Percentiles rank a stretch among this genome's conserved stretches.
These are phyloP conservation scores for Drosophila affinis DNA, from an alignment of 2,888 invertebrate species.

Conservation along the genomic window DNA sequence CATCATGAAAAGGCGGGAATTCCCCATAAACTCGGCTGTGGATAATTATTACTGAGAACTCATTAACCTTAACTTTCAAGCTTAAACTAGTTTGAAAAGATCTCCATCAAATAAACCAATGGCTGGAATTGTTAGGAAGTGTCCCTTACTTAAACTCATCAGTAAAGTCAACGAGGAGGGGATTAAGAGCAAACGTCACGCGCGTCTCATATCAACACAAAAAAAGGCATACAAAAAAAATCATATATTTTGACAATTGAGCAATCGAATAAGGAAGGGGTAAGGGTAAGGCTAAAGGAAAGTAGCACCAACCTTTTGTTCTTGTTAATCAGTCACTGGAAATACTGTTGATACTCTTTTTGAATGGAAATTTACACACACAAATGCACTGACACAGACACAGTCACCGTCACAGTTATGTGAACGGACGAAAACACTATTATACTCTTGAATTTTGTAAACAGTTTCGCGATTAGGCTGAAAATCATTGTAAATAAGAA, in stretches of 20 bases:
- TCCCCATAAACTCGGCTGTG: too few species aligned
- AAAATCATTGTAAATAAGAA: slow-evolving; percentile 43
- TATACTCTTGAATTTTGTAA: slow-evolving; percentile 33
- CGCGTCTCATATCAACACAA: slow-evolving; percentile 70
- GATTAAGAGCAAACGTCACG: slow-evolving; percentile 24
- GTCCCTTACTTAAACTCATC: neutral
- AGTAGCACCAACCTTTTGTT: slow-evolving; percentile 54
- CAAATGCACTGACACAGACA: slow-evolving; percentile 6
- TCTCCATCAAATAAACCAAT: too few species aligned
- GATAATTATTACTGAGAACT: too few species aligned
- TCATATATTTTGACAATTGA: slow-evolving; percentile 14
- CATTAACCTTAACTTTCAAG: too few species aligned
- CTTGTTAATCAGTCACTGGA: slow-evolving; percentile 53
- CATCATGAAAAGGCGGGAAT: too few species aligned
- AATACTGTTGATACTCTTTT: slow-evolving; percentile 29
- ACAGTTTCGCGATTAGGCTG: slow-evolving; percentile 53
- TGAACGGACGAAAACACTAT: slow-evolving; percentile 29
- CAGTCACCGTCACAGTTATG: slow-evolving; percentile 8
- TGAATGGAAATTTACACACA: slow-evolving; percentile 16
- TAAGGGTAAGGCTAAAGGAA: neutral
- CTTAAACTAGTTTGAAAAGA: too few species aligned
- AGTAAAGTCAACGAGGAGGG: slow-evolving; percentile 14
- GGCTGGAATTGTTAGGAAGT: neutral
- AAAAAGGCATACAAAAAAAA: slow-evolving; percentile 37
- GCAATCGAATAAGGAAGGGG: slow-evolving; percentile 18